These are phyloP conservation scores for Dermatophagoides farinae DNA, from an alignment of 1,140 invertebrate species.

Conservation along the genomic window DNA sequence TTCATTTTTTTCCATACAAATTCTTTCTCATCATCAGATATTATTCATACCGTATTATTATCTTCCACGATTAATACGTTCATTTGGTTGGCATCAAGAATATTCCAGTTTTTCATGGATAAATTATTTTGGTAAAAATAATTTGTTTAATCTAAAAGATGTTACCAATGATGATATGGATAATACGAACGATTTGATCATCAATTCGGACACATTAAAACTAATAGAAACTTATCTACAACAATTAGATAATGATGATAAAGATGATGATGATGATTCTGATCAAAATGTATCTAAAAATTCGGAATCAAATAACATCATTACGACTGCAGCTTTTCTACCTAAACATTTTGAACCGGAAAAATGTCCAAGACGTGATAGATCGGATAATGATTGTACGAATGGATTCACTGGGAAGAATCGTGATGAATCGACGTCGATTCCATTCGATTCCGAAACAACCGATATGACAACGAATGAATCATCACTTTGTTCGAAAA, in stretches of 20 bases:
- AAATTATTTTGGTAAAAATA: too few species aligned
- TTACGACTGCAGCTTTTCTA: background rate
- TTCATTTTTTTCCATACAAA: constrained; percentile 57
- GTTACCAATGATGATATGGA: too few species aligned
- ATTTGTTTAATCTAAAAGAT: too few species aligned
- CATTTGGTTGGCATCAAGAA: too few species aligned
- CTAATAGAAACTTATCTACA: background rate
- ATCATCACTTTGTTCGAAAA: too few species aligned
- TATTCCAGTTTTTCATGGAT: too few species aligned
- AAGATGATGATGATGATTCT: constrained; percentile 8
- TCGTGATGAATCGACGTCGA: too few species aligned
- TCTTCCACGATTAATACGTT: too few species aligned
- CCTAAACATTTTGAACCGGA: background rate
- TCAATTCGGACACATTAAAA: background rate
- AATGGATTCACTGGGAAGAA: too few species aligned
- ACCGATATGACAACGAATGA: too few species aligned
- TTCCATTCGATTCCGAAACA: too few species aligned
- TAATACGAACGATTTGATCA: background rate
- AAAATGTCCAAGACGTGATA: background rate
- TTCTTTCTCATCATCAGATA: constrained; percentile 66
- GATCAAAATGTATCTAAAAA: background rate
- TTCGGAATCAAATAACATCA: background rate
- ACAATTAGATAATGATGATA: background rate
- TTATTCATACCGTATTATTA: constrained; percentile 38
- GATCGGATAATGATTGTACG: too few species aligned